Base-by-base conservation (phyloP, 2,797 vertebrate genomes). In the Propithecus perrieri region DNA sequence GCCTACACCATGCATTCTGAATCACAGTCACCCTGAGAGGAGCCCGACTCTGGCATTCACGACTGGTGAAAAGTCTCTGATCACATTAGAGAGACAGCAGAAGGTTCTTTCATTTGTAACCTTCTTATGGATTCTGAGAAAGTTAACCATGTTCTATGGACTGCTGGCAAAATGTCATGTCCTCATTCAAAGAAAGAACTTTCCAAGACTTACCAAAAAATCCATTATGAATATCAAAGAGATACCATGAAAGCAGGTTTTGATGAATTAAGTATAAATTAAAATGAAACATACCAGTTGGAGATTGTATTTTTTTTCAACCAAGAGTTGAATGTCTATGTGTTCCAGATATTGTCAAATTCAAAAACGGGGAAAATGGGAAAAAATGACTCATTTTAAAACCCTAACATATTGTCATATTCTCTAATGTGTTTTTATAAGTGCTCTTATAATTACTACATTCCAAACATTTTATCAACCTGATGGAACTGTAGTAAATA, bases 31-130 rank as follows among this genome's bases (percentile, higher is more conserved):
- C 61, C 7, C 75, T 26, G 84, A 80, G 41, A 38, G 28, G 88
- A 96, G 53, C 55, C 61, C 41, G 17, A 65, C 35, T 79, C 89
- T 75, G n/a, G 76, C 33, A 41, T 80, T 92, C 75, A 85, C 24
- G 24, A 94, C 87, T 63, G 22, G 59, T 61, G 55, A 95, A 91
- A 95, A 95, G 76, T 67, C 83, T 93, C 84, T 86, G 81, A 96
- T 96, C 89, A 91, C 79, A 9, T 14, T 30, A 35, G 14, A 41
- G 8, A 74, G 67, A 95, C 43, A 17, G 81, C 38, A 43, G 74
- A 91, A 81, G 8, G 5, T 50, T 57, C 43, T 90, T 85, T 96
- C 41, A 18, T 84, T 95, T 80, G 4, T 48, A 90, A 28, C n/a
- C 10, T 85, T 85, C 41, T 65, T 92, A 43, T 26, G 22, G 59